Evolutionary conservation across 2,888 invertebrate genomes (phyloP).

Genomic region (Gibbula magus): DNA sequence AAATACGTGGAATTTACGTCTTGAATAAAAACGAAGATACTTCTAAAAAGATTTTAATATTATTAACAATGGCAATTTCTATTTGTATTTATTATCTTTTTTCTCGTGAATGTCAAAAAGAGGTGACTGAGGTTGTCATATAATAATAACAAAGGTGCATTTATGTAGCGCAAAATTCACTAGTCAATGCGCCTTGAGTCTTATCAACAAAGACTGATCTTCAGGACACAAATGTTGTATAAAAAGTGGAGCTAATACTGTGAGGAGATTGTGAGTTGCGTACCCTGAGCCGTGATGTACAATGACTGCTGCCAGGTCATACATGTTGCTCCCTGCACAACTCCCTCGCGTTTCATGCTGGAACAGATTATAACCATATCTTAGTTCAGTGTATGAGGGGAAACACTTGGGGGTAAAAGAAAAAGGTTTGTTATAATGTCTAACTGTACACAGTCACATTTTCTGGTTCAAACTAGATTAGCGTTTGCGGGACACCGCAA

Average conservation of each 20-base stretch:
- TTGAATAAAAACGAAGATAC: background rate
- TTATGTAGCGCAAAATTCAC: too few species aligned
- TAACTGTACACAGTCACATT: too few species aligned
- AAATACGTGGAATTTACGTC: background rate
- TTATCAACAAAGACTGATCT: background rate
- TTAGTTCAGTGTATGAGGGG: too few species aligned
- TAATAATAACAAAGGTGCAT: too few species aligned
- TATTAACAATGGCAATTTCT: too few species aligned
- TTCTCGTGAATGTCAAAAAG: background rate
- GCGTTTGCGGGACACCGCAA: too few species aligned
- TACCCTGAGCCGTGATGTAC: constrained; percentile 89
- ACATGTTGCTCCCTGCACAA: constrained; percentile 81
- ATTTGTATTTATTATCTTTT: too few species aligned
- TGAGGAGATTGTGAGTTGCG: constrained; percentile 44
- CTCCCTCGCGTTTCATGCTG: constrained; percentile 82
- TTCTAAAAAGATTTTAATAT: too few species aligned
- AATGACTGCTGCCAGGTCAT: constrained; percentile 87
- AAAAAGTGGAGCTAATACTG: background rate
- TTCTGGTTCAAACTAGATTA: too few species aligned
- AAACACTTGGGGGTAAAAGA: too few species aligned
- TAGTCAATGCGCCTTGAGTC: too few species aligned
- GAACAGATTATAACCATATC: constrained; percentile 28
- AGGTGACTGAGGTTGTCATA: background rate
- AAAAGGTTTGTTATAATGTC: too few species aligned
- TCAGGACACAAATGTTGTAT: background rate